Conservation (phyloP, 2,888 invertebrate genomes). For the Drosophila sordidula region DNA sequence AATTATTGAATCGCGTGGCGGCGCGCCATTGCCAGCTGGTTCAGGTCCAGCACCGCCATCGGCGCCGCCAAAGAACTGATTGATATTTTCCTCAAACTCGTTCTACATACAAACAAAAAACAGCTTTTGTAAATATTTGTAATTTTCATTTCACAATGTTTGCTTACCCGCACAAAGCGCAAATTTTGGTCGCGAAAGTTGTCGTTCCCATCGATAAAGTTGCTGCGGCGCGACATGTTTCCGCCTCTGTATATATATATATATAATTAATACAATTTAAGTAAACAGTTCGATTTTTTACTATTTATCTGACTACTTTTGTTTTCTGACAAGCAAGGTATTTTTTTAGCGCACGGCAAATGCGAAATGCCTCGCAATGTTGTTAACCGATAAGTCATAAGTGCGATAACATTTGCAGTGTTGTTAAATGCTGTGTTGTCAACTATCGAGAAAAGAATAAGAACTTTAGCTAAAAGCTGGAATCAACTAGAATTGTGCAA, state of each 20-base stretch:
- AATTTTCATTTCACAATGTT: background rate
- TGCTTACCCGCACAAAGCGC: constrained; percentile 84
- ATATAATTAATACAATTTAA: too few species aligned
- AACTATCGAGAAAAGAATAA: background rate
- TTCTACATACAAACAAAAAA: constrained; percentile 43
- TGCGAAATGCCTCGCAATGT: constrained; percentile 19
- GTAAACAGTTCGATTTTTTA: background rate
- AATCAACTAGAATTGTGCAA: too few species aligned
- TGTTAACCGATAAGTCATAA: constrained; percentile 26
- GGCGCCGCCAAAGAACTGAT: constrained; percentile 86
- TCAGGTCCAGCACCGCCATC: constrained; percentile 6
- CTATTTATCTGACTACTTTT: background rate
- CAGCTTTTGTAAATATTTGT: background rate
- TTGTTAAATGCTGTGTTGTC: constrained; percentile 5
- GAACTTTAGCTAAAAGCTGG: background rate
- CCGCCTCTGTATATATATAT: background rate
- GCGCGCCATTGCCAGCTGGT: constrained; percentile 28
- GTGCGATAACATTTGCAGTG: constrained; percentile 28
- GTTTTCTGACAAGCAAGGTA: constrained; percentile 2
- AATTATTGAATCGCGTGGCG: constrained; percentile 86
- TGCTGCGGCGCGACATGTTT: constrained; percentile 72
- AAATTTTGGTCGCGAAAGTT: constrained; percentile 87
- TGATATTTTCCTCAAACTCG: constrained; percentile 87
- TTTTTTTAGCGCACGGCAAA: background rate
- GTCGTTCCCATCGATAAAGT: constrained; percentile 88